Evolutionary conservation across 2,888 invertebrate genomes (phyloP).

Genomic region (Agrilus mali): DNA sequence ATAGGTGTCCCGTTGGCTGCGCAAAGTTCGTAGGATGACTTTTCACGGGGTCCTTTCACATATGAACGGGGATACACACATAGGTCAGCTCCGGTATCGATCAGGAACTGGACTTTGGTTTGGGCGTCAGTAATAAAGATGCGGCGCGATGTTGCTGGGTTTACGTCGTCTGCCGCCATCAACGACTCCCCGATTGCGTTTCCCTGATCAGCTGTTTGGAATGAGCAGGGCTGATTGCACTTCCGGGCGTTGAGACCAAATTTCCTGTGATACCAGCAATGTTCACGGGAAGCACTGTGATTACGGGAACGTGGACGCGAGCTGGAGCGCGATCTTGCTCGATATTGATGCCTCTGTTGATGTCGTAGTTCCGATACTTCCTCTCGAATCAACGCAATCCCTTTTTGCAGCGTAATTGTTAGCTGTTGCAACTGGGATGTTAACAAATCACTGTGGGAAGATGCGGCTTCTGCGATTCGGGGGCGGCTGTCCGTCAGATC

Average conservation of each 20-base stretch:
- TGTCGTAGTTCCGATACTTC: too few relatives aligned
- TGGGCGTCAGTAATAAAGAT: constrained; percentile 5
- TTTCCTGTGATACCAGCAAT: constrained; percentile 9
- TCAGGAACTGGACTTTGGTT: constrained; percentile 2
- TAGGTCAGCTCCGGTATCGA: constrained; percentile 7
- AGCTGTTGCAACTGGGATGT: too few relatives aligned
- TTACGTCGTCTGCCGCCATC: background rate
- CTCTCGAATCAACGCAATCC: too few relatives aligned
- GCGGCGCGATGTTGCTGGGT: constrained; percentile 2
- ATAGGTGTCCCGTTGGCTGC: constrained; percentile 6
- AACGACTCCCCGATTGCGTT: constrained; percentile 8
- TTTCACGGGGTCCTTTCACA: background rate
- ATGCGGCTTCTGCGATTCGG: too few relatives aligned
- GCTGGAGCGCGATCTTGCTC: too few relatives aligned
- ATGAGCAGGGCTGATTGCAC: constrained; percentile 6
- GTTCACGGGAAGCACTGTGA: too few relatives aligned
- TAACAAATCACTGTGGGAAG: too few relatives aligned
- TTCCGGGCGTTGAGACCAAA: constrained; percentile 5
- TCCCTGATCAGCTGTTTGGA: constrained; percentile 1
- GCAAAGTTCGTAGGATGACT: too few relatives aligned
- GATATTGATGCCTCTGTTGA: too few relatives aligned
- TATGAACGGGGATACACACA: constrained; percentile 5
- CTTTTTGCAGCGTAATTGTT: too few relatives aligned
- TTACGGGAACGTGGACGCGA: too few relatives aligned
- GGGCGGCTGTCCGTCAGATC: too few relatives aligned